A percentile compares a stretch with the other conserved stretches of the same genome.
phyloP scores from a whole-genome alignment of 2,888 invertebrate genomes.

The Tetranychus piercei region DNA sequence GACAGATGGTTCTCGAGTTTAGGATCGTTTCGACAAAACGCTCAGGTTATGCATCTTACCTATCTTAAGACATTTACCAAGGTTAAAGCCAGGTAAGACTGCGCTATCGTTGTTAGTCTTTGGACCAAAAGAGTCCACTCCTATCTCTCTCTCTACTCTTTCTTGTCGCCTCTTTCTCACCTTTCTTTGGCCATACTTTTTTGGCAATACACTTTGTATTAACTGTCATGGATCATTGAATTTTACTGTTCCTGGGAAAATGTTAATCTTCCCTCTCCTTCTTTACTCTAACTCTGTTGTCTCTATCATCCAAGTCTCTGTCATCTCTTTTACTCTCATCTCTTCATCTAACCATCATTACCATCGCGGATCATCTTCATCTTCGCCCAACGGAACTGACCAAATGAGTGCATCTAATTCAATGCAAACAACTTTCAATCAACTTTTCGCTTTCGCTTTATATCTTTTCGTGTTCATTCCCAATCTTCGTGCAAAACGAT shows the following conservation, averaged over 20 bases:
- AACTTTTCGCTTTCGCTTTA: no score
- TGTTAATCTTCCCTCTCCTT: not conserved
- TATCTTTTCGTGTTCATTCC: no score
- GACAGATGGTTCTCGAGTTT: not conserved
- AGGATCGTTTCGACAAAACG: not conserved
- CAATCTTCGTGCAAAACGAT: no score
- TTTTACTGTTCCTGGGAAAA: conserved; percentile 6
- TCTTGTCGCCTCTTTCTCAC: not conserved
- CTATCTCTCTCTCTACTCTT: not conserved
- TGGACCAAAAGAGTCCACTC: not conserved
- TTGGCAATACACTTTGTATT: not conserved
- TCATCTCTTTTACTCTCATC: not conserved
- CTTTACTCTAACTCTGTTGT: conserved; percentile 7
- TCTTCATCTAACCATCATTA: not conserved
- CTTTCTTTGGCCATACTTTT: not conserved
- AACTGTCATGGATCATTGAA: conserved; percentile 1
- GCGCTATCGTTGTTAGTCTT: not conserved
- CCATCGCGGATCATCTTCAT: not conserved
- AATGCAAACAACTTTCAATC: no score
- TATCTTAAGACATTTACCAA: not conserved
- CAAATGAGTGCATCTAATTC: not conserved
- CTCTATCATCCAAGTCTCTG: conserved; percentile 4
- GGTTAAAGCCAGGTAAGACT: not conserved
- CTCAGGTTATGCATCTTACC: not conserved
- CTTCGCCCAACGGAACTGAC: conserved; percentile 2